phyloP scores from a whole-genome alignment of 2,113 vertebrate genomes.

The Tyrannus savana region DNA sequence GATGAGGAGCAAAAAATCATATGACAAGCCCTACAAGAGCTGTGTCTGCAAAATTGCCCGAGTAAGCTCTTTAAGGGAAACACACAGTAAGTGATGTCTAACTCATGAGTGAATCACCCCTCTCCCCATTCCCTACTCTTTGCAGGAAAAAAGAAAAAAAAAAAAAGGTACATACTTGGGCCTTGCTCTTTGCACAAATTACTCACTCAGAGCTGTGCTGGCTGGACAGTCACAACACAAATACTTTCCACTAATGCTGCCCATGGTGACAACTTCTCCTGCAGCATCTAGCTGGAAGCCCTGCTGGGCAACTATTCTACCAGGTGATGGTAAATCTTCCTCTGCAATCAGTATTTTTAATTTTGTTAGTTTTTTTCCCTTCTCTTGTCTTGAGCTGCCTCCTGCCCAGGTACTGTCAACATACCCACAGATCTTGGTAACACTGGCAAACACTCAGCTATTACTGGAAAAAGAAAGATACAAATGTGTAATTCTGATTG shows the following conservation, averaged over 20 bases:
- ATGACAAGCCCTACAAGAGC: neutral
- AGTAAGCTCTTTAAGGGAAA: constrained; percentile 10
- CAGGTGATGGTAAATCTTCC: neutral
- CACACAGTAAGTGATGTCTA: neutral
- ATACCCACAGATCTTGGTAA: neutral
- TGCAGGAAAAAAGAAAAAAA: no score
- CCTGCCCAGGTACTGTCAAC: neutral
- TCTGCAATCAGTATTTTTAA: neutral
- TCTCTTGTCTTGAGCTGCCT: neutral
- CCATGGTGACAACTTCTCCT: neutral
- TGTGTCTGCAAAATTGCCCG: neutral
- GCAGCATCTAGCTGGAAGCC: neutral
- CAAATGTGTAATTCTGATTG: neutral
- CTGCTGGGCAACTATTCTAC: neutral
- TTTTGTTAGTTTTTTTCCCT: neutral
- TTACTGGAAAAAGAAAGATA: neutral
- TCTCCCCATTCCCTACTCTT: neutral
- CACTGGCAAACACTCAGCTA: neutral
- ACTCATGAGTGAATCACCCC: neutral
- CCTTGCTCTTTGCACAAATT: neutral
- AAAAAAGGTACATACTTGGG: neutral
- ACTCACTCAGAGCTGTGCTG: neutral
- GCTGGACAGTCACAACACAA: neutral
- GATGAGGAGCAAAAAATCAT: neutral
- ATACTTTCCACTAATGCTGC: neutral